phyloP scores from a whole-genome alignment of 1,140 invertebrate genomes.

The Eufriesea mexicana region DNA sequence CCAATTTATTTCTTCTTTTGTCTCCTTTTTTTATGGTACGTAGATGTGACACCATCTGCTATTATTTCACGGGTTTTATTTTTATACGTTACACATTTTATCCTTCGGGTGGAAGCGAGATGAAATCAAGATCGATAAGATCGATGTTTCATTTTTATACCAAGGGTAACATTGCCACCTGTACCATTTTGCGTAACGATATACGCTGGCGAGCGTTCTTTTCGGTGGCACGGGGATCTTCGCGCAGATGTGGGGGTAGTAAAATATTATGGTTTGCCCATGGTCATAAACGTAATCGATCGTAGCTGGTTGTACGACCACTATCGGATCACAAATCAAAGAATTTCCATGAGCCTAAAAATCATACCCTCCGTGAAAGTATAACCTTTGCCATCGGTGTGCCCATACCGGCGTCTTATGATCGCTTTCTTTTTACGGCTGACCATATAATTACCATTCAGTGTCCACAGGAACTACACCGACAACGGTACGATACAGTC shows the following conservation, averaged over 20 bases:
- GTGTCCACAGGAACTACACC: not conserved
- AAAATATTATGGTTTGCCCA: constrained; percentile 41
- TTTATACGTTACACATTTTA: not conserved
- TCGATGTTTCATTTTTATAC: not conserved
- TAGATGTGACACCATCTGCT: not conserved
- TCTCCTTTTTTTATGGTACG: not conserved
- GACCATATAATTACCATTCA: constrained; percentile 34
- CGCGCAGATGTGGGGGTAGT: constrained; percentile 41
- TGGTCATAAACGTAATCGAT: constrained; percentile 55
- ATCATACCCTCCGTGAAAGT: not conserved
- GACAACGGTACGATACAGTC: not conserved
- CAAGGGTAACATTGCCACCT: not conserved
- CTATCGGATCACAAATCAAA: constrained; percentile 26
- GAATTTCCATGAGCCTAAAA: constrained; percentile 45
- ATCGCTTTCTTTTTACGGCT: not conserved
- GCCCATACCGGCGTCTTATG: not conserved
- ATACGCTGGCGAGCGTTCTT: not conserved
- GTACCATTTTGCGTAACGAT: not conserved
- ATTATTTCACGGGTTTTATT: not conserved
- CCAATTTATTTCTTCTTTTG: not conserved
- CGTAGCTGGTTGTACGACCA: constrained; percentile 4
- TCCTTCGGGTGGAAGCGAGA: not conserved
- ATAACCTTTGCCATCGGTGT: not conserved
- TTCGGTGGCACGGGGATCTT: not conserved
- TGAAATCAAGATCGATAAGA: not conserved